phyloP scores from a whole-genome alignment of 2,113 vertebrate genomes.

The Xiphophorus hellerii region DNA sequence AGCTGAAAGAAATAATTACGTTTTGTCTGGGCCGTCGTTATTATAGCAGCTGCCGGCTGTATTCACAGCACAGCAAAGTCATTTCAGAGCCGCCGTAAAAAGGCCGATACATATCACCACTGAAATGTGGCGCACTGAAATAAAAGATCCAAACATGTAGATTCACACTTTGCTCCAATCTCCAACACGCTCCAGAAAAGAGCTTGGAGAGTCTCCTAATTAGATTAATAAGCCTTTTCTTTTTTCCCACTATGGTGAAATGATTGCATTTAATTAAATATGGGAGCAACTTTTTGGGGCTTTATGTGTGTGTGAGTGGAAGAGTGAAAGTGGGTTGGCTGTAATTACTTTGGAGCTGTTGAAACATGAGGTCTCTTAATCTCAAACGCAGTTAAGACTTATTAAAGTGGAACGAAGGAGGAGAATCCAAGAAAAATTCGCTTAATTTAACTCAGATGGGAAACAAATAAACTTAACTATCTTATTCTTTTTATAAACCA shows the following conservation, averaged over 20 bases:
- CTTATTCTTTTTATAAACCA: constrained; percentile 17
- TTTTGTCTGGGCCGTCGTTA: constrained; percentile 52
- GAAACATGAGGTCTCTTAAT: constrained; percentile 63
- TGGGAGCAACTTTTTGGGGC: constrained; percentile 55
- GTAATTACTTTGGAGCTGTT: constrained; percentile 58
- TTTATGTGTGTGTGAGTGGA: background rate
- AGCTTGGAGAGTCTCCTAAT: constrained; percentile 59
- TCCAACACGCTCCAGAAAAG: constrained; percentile 10
- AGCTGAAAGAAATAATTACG: constrained; percentile 51
- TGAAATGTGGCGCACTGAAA: constrained; percentile 44
- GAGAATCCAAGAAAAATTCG: constrained; percentile 33
- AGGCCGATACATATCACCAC: constrained; percentile 34
- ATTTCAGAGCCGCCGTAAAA: constrained; percentile 43
- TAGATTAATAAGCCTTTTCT: constrained; percentile 60
- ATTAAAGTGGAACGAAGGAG: constrained; percentile 46
- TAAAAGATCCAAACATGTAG: constrained; percentile 51
- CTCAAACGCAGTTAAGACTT: constrained; percentile 64
- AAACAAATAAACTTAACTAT: constrained; percentile 2
- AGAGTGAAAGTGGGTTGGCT: background rate
- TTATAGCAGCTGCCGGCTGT: constrained; percentile 58
- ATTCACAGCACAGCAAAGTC: constrained; percentile 33
- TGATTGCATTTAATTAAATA: constrained; percentile 65
- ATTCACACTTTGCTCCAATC: constrained; percentile 32
- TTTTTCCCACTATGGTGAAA: constrained; percentile 37
- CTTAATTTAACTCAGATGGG: constrained; percentile 22